Conservation (phyloP, 1,140 invertebrate species). For the Cydia strobilella region DNA sequence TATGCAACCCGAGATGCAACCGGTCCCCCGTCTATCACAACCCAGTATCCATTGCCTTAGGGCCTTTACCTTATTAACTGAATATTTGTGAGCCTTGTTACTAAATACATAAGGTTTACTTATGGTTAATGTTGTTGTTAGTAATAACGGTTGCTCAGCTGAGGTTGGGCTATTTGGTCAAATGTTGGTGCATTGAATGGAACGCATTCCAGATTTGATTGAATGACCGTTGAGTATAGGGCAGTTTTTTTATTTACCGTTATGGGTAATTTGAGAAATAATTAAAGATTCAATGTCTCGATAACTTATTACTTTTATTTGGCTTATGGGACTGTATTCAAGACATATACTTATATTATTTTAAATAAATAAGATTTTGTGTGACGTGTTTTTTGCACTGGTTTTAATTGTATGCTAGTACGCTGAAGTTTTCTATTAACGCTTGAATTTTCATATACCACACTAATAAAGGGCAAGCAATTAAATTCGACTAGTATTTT, state of each 20-base stretch:
- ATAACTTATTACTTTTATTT: too few species aligned
- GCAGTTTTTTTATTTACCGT: not conserved
- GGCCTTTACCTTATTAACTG: not conserved
- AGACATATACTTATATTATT: too few species aligned
- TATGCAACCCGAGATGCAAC: not conserved
- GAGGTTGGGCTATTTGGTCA: not conserved
- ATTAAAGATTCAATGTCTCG: too few species aligned
- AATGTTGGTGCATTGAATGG: constrained; percentile 11
- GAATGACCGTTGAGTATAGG: not conserved
- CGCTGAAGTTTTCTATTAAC: too few species aligned
- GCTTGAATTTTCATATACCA: too few species aligned
- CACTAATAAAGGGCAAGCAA: too few species aligned
- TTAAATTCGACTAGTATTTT: too few species aligned
- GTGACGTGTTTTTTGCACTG: too few species aligned
- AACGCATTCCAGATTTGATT: constrained; percentile 12
- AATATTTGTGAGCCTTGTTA: not conserved
- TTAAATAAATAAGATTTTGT: too few species aligned
- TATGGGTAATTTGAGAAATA: not conserved
- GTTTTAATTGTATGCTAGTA: too few species aligned
- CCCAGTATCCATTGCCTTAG: constrained; percentile 15
- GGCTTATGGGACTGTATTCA: too few species aligned
- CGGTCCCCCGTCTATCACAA: constrained; percentile 14
- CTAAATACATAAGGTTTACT: not conserved
- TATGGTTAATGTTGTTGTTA: not conserved
- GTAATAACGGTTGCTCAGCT: constrained; percentile 12